Evolutionary conservation across 1,140 invertebrate species (phyloP), one percentile per base, ranked within the genome.

Genomic region (Drosophila ercepeae): DNA sequence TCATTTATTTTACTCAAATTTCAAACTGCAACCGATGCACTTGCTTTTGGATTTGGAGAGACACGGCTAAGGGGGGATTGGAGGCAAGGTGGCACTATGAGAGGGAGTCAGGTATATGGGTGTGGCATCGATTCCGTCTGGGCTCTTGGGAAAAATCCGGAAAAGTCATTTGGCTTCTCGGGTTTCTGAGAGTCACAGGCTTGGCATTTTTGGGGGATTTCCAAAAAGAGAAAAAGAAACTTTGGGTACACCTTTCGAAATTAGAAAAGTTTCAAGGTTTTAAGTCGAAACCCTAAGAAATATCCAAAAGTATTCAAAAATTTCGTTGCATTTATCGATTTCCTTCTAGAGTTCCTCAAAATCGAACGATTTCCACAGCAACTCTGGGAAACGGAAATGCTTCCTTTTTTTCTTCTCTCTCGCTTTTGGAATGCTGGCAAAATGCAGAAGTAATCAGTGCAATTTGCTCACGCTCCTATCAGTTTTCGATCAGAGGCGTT

Each of bases 1-100:
- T 86, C 78, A 82, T 78, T 82, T 74, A 77, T 59, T 83, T 75
- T 78, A 83, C 78, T 73, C 61, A 78, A 61, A 73, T 74, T 83
- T 73, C 45, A 63, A 73, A 70, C 44, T 73, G 69, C 69, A 73
- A 73, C 69, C 55, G 27, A 53, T 72, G 69, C 69, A 72, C 44
- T 78, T 67, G 46, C 52, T 23, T 54, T 44, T 14, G 32, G 8
- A 52, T 13, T 34, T 13, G 25, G 19, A 8, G 16, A 39, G 29
- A 18, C 50, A 57, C 51, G 8, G 7, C 19, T 32, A 4, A 11
- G 53, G 59, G 54, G 9, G 6, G 27, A 2, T 8, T 3, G 11
- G 29, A 11, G 29, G 29, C 29, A 32, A n/a, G 29, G 29, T 32
- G 29, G 25, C 25, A 27, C 6, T 5, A 1, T 39, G 34, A 14